Percentiles rank a stretch among this genome's conserved stretches.
These are phyloP conservation scores for Drosophila demipolita DNA, from an alignment of 2,888 invertebrate species.

Conservation along the genomic window DNA sequence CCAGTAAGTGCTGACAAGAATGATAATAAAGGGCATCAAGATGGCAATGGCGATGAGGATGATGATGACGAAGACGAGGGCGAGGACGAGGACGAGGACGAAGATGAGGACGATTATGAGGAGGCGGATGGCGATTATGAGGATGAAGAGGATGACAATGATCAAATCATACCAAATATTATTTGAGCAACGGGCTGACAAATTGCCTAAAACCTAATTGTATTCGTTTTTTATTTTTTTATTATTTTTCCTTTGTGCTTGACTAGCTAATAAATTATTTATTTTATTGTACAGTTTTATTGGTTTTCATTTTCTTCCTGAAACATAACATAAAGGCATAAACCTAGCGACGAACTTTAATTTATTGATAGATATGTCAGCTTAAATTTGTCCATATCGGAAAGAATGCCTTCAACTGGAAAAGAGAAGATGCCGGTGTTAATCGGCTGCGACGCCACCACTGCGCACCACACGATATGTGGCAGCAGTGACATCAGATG, in stretches of 20 bases:
- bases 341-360: neutral
- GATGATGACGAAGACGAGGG: conserved; percentile 54
- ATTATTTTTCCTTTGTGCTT: conserved; percentile 20
- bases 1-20: conserved; percentile 5
- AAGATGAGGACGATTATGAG: conserved; percentile 55
- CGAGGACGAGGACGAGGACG: conserved; percentile 57
- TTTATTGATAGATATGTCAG: neutral
- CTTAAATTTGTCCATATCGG: too few relatives aligned
- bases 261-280: conserved; percentile 33
- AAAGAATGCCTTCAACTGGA: too few relatives aligned
- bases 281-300: conserved; percentile 15
- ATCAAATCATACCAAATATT: conserved; percentile 78
- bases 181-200: conserved; percentile 47
- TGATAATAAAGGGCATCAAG: neutral
- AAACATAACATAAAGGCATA: neutral
- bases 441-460: too few relatives aligned
- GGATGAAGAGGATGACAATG: conserved; percentile 73
- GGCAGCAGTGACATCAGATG: too few relatives aligned
- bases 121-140: conserved; percentile 65
- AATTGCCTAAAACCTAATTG: conserved; percentile 22
- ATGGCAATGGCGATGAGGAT: conserved; percentile 17
- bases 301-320: neutral
- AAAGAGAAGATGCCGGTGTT: too few relatives aligned
- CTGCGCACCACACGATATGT: too few relatives aligned
- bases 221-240: conserved; percentile 24